Conservation (phyloP, 2,797 vertebrate genomes). For the Triplophysa yarkandensis region DNA sequence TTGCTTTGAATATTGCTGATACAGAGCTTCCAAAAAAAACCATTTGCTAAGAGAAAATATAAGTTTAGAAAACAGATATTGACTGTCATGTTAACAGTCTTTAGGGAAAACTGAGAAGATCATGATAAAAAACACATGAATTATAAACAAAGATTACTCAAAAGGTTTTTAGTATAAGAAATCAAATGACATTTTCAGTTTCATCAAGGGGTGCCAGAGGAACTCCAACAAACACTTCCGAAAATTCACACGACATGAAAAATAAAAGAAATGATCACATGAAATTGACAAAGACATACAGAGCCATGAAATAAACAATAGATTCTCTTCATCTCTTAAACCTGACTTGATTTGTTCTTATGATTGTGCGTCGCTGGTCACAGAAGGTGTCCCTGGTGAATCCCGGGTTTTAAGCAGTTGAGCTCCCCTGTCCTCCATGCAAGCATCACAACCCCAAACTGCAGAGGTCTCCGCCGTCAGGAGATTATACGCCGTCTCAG, state of each 20-base stretch:
- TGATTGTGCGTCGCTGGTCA: constrained; percentile 67
- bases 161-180: background rate
- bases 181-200: background rate
- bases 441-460: constrained; percentile 84
- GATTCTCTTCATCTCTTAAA: background rate
- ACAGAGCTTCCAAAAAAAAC: background rate
- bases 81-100: background rate
- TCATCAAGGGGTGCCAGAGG: background rate
- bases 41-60: background rate
- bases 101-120: background rate
- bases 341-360: background rate
- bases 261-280: too few relatives aligned
- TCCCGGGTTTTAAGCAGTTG: constrained; percentile 76
- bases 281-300: too few relatives aligned
- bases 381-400: constrained; percentile 51
- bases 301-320: too few relatives aligned
- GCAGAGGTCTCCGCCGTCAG: constrained; percentile 80
- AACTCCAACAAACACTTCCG: background rate
- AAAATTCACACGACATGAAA: background rate
- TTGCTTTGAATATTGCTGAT: background rate
- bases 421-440: constrained; percentile 81
- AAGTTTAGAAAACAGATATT: background rate
- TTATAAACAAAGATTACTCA: background rate
- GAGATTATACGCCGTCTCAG: constrained; percentile 81
- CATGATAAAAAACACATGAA: background rate